These are phyloP conservation scores for Amyelois transitella DNA, from an alignment of 1,140 invertebrate genomes.

Conservation along the genomic window DNA sequence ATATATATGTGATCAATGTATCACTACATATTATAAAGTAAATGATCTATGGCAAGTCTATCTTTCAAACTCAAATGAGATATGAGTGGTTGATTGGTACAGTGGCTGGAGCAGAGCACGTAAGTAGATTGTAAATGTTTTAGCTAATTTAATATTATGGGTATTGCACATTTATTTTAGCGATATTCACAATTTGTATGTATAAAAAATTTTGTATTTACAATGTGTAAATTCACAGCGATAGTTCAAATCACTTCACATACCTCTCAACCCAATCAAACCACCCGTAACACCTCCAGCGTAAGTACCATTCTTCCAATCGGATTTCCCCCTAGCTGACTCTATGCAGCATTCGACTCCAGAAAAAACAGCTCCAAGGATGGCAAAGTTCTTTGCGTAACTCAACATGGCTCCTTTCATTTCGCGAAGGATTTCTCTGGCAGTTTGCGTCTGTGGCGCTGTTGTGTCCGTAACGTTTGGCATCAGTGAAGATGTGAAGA, in stretches of 20 bases:
- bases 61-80: no score
- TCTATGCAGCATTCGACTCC: constrained; percentile 95
- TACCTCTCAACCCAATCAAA: constrained; percentile 94
- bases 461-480: constrained; percentile 84
- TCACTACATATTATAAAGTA: no score
- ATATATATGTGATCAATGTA: no score
- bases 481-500: constrained; percentile 97
- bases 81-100: no score
- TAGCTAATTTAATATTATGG: neutral
- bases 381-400: constrained; percentile 98
- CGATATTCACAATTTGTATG: neutral
- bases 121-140: neutral
- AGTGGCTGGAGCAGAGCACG: neutral
- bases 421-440: constrained; percentile 88
- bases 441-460: constrained; percentile 88
- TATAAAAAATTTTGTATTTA: no score
- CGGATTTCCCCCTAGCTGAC: constrained; percentile 92
- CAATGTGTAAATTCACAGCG: no score
- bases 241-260: no score
- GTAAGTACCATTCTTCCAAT: constrained; percentile 97
- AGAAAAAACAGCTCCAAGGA: constrained; percentile 94
- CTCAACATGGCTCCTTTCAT: constrained; percentile 93
- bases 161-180: neutral
- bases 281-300: constrained; percentile 96
- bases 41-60: no score